Evolutionary conservation across 2,797 vertebrate species (phyloP).

Genomic region (Labroides dimidiatus): DNA sequence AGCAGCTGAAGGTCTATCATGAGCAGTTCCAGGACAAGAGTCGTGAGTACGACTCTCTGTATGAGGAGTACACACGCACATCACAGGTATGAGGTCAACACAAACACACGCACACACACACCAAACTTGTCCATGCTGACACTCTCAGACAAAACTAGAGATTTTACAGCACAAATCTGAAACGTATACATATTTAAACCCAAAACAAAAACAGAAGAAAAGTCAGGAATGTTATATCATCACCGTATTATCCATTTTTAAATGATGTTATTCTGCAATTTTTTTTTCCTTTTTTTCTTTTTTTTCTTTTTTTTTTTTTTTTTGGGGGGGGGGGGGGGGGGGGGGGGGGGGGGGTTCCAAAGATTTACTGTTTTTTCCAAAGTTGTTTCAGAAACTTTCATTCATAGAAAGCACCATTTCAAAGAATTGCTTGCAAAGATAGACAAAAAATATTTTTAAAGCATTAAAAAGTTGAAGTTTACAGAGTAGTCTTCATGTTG

Average conservation of each 20-base stretch:
- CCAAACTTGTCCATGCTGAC: not conserved
- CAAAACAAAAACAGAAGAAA: no score
- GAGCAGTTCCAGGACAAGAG: slow-evolving; percentile 97
- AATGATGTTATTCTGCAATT: not conserved
- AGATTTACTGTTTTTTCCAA: not conserved
- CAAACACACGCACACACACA: not conserved
- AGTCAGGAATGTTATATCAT: no score
- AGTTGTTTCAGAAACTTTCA: not conserved
- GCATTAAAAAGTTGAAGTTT: no score
- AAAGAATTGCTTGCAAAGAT: no score
- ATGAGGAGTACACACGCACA: slow-evolving; percentile 93
- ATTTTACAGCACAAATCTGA: no score
- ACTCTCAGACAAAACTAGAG: not conserved
- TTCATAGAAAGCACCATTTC: not conserved
- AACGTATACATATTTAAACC: no score
- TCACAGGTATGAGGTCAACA: slow-evolving; percentile 85
- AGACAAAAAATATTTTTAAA: not conserved
- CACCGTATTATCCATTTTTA: not conserved
- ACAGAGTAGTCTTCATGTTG: no score
- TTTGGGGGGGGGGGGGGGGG: no score
- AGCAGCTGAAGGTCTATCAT: slow-evolving; percentile 93
- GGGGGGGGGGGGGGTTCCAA: no score
- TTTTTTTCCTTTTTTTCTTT: no score
- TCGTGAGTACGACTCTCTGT: slow-evolving; percentile 91
- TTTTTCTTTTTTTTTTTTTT: no score